A percentile compares a stretch with the other conserved stretches of the same genome.
Conservation (phyloP, 2,888 invertebrate genomes). For the Lasioglossum vierecki region DNA sequence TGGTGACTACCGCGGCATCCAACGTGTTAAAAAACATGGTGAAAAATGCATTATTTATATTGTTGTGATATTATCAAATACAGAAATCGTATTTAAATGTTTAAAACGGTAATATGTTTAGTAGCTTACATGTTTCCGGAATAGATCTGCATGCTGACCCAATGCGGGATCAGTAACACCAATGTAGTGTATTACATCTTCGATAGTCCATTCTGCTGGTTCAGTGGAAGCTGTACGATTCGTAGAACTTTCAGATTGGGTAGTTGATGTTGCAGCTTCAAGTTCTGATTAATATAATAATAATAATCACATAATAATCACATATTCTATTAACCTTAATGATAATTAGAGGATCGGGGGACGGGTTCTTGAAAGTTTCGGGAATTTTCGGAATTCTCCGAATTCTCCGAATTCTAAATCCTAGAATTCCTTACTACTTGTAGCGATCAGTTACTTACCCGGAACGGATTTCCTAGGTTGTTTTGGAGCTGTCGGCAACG, state of each 20-base stretch:
- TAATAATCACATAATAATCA: background rate
- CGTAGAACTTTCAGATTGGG: conserved; percentile 83
- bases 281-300: conserved; percentile 81
- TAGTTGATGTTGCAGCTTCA: conserved; percentile 90
- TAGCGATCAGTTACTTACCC: conserved; percentile 70
- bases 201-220: conserved; percentile 96
- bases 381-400: background rate
- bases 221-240: conserved; percentile 84
- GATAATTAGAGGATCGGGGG: background rate
- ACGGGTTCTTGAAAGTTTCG: background rate
- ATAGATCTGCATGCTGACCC: conserved; percentile 94
- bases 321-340: background rate
- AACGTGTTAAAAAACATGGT: background rate
- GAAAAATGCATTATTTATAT: background rate
- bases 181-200: conserved; percentile 97
- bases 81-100: background rate
- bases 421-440: background rate
- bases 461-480: conserved; percentile 83
- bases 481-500: conserved; percentile 78
- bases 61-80: background rate
- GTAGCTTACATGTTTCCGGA: conserved; percentile 94
- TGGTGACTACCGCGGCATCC: background rate
- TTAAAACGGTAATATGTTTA: conserved; percentile 10
- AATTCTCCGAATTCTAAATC: too few relatives aligned
- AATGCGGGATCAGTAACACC: conserved; percentile 93